phyloP scores from a whole-genome alignment of 2,113 vertebrate genomes.

The Gnathochromis pfefferi region DNA sequence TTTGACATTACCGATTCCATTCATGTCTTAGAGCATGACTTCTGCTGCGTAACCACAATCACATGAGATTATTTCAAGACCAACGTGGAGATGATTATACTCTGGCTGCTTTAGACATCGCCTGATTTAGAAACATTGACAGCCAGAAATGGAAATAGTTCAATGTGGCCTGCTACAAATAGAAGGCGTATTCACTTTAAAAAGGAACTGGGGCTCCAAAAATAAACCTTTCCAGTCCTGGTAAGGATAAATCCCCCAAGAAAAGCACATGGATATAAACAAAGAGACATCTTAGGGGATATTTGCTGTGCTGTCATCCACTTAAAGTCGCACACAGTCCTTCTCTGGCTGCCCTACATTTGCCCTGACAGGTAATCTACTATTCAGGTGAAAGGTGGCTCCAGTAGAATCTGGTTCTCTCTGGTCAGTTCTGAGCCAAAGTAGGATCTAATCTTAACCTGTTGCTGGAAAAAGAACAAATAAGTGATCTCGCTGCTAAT shows the following conservation, averaged over 20 bases:
- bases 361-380: conserved; percentile 26
- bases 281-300: conserved; percentile 25
- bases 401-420: conserved; percentile 10
- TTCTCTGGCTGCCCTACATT: conserved; percentile 42
- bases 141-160: conserved; percentile 41
- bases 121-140: conserved; percentile 39
- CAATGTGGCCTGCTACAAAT: conserved; percentile 25
- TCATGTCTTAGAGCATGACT: neutral
- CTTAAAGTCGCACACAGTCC: conserved; percentile 27
- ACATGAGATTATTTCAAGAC: conserved; percentile 19
- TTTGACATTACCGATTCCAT: neutral
- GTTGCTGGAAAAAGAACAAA: neutral
- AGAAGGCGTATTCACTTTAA: conserved; percentile 35
- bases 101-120: neutral
- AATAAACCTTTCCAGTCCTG: conserved; percentile 45
- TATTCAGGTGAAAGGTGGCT: conserved; percentile 24
- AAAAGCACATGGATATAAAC: conserved; percentile 3
- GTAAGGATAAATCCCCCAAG: neutral
- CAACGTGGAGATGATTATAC: neutral
- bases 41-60: conserved; percentile 19
- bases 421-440: neutral
- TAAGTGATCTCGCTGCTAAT: neutral
- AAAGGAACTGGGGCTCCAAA: conserved; percentile 34
- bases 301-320: conserved; percentile 46
- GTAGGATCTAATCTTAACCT: neutral